A percentile compares a stretch with the other conserved stretches of the same genome.
Evolutionary conservation across 2,797 vertebrate species (phyloP).

Genomic region (Cygnus olor): DNA sequence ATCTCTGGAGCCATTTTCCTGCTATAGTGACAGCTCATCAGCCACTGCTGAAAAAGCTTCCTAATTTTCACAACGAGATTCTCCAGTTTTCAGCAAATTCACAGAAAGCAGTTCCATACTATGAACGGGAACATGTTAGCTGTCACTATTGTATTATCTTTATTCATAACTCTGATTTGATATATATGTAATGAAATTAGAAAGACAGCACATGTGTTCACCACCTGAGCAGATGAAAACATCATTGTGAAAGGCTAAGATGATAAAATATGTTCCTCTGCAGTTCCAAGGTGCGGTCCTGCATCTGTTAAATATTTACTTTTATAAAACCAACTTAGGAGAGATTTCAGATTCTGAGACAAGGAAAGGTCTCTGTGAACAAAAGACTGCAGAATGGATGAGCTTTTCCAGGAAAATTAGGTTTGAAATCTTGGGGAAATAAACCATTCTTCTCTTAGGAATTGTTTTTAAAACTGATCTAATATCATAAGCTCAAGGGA

Average conservation of each 20-base stretch:
- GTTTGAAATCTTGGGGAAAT: not conserved
- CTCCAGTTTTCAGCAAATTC: not conserved
- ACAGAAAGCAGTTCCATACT: not conserved
- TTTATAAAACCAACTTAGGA: slow-evolving; percentile 21
- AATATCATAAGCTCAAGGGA: slow-evolving; percentile 22
- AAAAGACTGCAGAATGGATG: slow-evolving; percentile 16
- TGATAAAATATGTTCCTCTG: slow-evolving; percentile 8
- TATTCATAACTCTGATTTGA: slow-evolving; percentile 34
- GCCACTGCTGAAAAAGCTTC: not conserved
- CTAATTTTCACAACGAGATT: not conserved
- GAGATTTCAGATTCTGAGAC: slow-evolving; percentile 11
- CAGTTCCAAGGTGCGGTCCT: slow-evolving; percentile 20
- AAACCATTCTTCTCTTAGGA: not conserved
- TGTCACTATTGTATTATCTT: slow-evolving; percentile 41
- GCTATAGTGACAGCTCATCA: not conserved
- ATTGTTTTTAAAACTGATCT: not conserved
- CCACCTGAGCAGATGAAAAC: slow-evolving; percentile 59
- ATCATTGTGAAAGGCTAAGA: slow-evolving; percentile 6
- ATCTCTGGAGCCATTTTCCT: not conserved
- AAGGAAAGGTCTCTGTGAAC: not conserved
- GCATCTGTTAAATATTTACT: slow-evolving; percentile 61
- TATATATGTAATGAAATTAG: slow-evolving; percentile 47
- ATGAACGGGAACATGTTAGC: not conserved
- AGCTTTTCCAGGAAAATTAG: slow-evolving; percentile 11
- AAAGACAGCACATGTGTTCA: slow-evolving; percentile 60